Conservation (phyloP, 2,797 vertebrate genomes). For the Amblyopsis hoosieri region DNA sequence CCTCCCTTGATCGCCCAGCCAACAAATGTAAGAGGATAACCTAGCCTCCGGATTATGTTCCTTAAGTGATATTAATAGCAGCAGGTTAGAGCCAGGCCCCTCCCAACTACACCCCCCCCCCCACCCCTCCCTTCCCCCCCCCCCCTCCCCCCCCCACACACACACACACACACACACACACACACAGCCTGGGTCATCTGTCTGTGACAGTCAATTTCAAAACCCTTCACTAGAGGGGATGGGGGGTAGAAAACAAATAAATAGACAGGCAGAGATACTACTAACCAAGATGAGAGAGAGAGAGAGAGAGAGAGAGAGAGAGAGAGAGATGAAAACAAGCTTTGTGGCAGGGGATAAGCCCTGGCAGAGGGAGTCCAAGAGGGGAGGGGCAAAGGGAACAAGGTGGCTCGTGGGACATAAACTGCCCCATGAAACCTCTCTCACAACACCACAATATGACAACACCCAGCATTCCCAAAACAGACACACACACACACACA, state of each 20-base stretch:
- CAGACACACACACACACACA: slow-evolving; percentile 1
- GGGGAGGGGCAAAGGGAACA: slow-evolving; percentile 32
- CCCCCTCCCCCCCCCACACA: slow-evolving; percentile 34
- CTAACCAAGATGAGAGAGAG: neutral
- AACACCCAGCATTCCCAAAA: too few species aligned
- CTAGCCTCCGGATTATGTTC: slow-evolving; percentile 83
- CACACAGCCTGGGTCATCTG: slow-evolving; percentile 60
- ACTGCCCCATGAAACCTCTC: slow-evolving; percentile 75
- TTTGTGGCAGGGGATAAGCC: too few species aligned
- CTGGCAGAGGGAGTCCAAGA: slow-evolving; percentile 5
- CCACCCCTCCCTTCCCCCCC: slow-evolving; percentile 49
- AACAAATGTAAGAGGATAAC: slow-evolving; percentile 87
- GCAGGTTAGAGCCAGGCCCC: slow-evolving; percentile 76
- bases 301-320: neutral
- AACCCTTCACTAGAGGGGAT: slow-evolving; percentile 37
- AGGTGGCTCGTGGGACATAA: slow-evolving; percentile 51
- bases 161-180: slow-evolving; percentile 27
- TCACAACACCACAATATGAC: slow-evolving; percentile 39
- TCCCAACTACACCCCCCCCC: slow-evolving; percentile 50
- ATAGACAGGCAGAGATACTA: neutral
- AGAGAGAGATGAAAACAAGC: neutral
- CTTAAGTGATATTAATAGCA: slow-evolving; percentile 93
- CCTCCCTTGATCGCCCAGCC: slow-evolving; percentile 61
- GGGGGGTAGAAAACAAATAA: neutral
- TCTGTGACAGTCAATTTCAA: slow-evolving; percentile 66